Evolutionary conservation across 2,113 vertebrate genomes (phyloP).

Genomic region (Cairina moschata): DNA sequence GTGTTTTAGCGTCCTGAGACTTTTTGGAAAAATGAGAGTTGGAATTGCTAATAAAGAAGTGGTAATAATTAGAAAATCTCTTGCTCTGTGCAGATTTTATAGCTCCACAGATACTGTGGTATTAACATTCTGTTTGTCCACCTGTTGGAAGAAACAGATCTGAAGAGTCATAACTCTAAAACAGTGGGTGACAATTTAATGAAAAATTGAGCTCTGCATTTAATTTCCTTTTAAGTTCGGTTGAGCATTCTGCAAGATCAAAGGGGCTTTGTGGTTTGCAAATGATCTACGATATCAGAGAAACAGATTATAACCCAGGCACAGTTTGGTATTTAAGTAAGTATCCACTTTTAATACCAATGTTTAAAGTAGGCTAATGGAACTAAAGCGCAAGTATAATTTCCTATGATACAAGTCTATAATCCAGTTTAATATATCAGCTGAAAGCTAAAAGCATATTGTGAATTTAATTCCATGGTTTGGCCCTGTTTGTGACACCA

Average conservation of each 20-base stretch:
- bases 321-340: slow-evolving; percentile 70
- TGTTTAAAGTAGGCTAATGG: slow-evolving; percentile 71
- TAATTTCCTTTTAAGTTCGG: slow-evolving; percentile 76
- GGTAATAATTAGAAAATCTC: slow-evolving; percentile 53
- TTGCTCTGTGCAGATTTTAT: slow-evolving; percentile 43
- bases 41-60: slow-evolving; percentile 56
- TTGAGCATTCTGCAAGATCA: slow-evolving; percentile 71
- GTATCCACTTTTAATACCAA: slow-evolving; percentile 56
- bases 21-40: slow-evolving; percentile 20
- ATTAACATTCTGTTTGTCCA: slow-evolving; percentile 76
- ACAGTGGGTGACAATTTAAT: slow-evolving; percentile 77
- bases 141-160: slow-evolving; percentile 69
- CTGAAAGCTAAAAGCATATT: slow-evolving; percentile 23
- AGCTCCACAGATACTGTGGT: slow-evolving; percentile 50
- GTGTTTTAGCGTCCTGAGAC: not conserved
- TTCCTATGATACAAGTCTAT: slow-evolving; percentile 59
- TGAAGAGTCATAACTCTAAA: slow-evolving; percentile 74
- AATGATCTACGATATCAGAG: slow-evolving; percentile 72
- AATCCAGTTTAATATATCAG: slow-evolving; percentile 61
- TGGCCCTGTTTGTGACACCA: not conserved
- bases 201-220: slow-evolving; percentile 76
- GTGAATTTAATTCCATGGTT: slow-evolving; percentile 37
- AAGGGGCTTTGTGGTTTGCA: slow-evolving; percentile 70
- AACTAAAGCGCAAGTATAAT: slow-evolving; percentile 42
- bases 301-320: slow-evolving; percentile 67